phyloP scores from a whole-genome alignment of 2,113 vertebrate species.

The Melanerpes aurifrons region DNA sequence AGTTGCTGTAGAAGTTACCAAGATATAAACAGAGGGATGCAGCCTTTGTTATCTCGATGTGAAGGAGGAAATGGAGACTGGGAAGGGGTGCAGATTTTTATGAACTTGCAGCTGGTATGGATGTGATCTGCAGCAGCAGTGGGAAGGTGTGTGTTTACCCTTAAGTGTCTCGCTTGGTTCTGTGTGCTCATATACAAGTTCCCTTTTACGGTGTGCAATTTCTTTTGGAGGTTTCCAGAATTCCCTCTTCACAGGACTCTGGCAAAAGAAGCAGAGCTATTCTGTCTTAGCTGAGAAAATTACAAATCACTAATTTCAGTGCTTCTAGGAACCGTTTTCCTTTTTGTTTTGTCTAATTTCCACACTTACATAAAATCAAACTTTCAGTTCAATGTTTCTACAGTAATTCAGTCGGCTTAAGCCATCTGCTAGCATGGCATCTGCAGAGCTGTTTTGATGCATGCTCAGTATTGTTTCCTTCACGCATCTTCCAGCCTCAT shows the following conservation, averaged over 20 bases:
- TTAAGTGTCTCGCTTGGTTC: background rate
- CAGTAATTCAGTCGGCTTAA: constrained; percentile 45
- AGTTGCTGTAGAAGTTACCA: background rate
- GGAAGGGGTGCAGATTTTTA: background rate
- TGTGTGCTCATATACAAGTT: background rate
- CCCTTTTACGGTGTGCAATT: background rate
- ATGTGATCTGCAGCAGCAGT: background rate
- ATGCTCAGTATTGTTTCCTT: constrained; percentile 31
- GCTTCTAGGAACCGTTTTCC: constrained; percentile 49
- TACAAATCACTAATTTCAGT: constrained; percentile 64
- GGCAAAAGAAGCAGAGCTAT: background rate
- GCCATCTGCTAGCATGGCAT: constrained; percentile 45
- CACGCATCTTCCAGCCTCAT: constrained; percentile 39
- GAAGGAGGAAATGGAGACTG: constrained; percentile 25
- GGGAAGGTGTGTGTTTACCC: constrained; percentile 16
- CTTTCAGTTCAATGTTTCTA: constrained; percentile 63
- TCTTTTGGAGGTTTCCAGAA: constrained; percentile 24
- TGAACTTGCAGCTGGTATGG: constrained; percentile 21
- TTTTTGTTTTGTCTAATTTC: constrained; percentile 71
- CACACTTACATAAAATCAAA: constrained; percentile 60
- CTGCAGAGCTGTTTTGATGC: constrained; percentile 28
- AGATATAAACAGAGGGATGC: background rate
- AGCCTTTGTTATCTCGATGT: background rate
- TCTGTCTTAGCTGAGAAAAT: constrained; percentile 41
- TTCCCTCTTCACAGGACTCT: background rate